Base-by-base conservation (phyloP, 2,797 vertebrate genomes). In the Tapera naevia region DNA sequence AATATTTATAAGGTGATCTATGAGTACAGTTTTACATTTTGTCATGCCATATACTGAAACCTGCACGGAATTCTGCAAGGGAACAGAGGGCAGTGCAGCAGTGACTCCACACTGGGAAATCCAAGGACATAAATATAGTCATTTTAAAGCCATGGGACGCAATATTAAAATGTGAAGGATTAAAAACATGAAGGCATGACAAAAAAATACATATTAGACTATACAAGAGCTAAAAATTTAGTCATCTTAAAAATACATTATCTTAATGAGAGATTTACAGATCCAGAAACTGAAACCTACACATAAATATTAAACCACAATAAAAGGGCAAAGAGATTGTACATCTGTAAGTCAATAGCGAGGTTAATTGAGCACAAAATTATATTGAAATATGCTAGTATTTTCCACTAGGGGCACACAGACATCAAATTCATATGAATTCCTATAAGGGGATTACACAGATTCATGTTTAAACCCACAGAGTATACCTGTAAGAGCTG, bases 1-100 rank as follows among this genome's bases (percentile, higher is more conserved):
- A 97, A 97, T 97, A 97, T 97, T 97, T 96, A 97, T 97, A 97
- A 97, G 95, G 56, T 97, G 95, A 96, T 94, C 94, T 96, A 93
- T 79, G 93, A 88, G 94, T 87, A 94, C 56, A 65, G 94, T 88
- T 96, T 96, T 92, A 95, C 87, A 84, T 94, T 96, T 93, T 94
- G 90, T 93, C 95, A 89, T 78, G 79, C 81, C 76, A 37, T 45
- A 46, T 65, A 64, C 62, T 72, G 89, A 95, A 67, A 51, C 64
- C 76, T 86, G 61, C n/a, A 10, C 19, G 67, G 89, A 92, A 91
- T 65, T 92, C 57, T 23, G 28, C 71, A 70, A 78, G 62, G 65
- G 46, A 89, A 78, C 1, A 6, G 76, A 76, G 50, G 54, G 76
- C n/a, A 54, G 45, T 11, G 83, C 57, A 86, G 85, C 60, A 56